These are phyloP conservation scores for Cynopterus sphinx DNA, from an alignment of 2,797 vertebrate genomes.

Conservation along the genomic window DNA sequence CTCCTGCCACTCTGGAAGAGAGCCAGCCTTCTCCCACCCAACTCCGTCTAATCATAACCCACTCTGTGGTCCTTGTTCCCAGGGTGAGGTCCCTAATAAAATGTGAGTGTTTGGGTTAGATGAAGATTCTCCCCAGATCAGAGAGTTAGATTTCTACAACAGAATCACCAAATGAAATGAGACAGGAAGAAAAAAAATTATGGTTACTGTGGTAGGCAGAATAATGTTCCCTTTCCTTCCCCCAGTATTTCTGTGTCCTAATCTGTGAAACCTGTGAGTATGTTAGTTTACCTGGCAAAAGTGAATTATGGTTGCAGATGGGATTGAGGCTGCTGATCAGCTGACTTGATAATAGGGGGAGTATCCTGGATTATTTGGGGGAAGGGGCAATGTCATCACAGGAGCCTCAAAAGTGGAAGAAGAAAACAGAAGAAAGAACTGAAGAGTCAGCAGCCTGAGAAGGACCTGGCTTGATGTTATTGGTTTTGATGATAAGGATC, in stretches of 20 bases:
- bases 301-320: background rate
- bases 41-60: background rate
- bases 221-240: background rate
- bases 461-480: background rate
- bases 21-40: background rate
- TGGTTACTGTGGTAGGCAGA: background rate
- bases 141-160: background rate
- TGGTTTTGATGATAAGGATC: background rate
- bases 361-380: background rate
- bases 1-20: background rate
- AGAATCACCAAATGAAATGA: background rate
- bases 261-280: background rate
- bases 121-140: background rate
- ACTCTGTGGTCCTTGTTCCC: background rate
- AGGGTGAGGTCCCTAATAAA: background rate
- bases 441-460: background rate
- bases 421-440: background rate
- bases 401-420: background rate
- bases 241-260: accelerated
- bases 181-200: background rate
- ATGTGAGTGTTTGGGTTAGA: background rate
- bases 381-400: too few species aligned
- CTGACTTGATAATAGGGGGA: background rate
- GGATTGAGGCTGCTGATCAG: background rate
- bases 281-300: background rate